A percentile compares a stretch with the other conserved stretches of the same genome.
Evolutionary conservation across 1,140 invertebrate species (phyloP).

Genomic region (Homarus americanus): DNA sequence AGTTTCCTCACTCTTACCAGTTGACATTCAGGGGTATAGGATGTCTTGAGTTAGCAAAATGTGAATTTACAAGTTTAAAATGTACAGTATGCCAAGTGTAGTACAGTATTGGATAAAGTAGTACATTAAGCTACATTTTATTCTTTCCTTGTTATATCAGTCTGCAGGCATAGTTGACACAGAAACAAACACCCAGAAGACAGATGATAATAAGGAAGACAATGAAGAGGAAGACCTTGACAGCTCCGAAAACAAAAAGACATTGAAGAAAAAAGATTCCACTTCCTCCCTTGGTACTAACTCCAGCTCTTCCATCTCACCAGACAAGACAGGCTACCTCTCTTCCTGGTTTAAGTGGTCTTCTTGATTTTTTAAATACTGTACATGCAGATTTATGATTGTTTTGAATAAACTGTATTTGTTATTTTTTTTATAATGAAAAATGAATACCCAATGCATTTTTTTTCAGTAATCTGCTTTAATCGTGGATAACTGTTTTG

Average conservation of each 20-base stretch:
- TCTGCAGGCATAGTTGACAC: neutral
- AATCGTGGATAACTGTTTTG: no score
- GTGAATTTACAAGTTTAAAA: no score
- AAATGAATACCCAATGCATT: no score
- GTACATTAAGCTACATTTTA: no score
- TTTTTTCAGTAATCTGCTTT: no score
- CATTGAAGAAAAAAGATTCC: constrained; percentile 9
- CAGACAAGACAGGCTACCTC: constrained; percentile 30
- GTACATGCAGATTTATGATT: constrained; percentile 1
- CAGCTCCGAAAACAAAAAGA: neutral
- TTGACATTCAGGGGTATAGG: neutral
- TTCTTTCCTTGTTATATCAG: neutral
- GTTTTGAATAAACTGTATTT: no score
- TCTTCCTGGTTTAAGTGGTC: constrained; percentile 60
- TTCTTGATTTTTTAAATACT: neutral
- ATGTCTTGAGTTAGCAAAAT: neutral
- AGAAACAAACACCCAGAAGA: neutral
- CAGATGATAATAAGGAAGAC: neutral
- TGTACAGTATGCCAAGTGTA: no score
- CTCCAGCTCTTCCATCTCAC: constrained; percentile 13
- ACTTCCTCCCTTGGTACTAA: constrained; percentile 12
- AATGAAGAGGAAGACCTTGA: neutral
- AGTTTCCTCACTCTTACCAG: neutral
- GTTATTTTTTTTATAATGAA: no score
- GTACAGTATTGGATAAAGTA: no score